Conservation (phyloP, 2,113 vertebrate genomes). For the Jaculus jaculus region DNA sequence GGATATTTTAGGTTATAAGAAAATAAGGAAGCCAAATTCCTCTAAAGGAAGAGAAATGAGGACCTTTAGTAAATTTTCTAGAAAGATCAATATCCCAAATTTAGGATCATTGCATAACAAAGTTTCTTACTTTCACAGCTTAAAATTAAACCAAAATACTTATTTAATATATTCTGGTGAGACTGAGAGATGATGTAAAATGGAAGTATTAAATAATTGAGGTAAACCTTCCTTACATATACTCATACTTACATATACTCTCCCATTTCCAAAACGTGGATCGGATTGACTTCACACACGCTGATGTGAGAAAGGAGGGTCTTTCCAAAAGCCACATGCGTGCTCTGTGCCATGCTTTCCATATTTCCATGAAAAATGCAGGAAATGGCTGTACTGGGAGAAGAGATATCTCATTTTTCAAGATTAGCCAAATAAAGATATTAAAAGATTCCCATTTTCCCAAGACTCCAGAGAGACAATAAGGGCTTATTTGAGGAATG, state of each 20-base stretch:
- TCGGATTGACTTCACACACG: fast-evolving
- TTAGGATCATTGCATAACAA: background rate
- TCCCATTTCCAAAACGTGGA: background rate
- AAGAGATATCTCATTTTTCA: background rate
- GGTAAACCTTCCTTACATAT: too few relatives aligned
- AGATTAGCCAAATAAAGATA: background rate
- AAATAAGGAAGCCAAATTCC: background rate
- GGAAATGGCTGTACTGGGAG: background rate
- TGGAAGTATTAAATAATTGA: background rate
- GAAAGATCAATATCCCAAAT: background rate
- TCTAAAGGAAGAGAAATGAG: background rate
- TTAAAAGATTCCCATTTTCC: fast-evolving
- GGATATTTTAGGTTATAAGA: background rate
- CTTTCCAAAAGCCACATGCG: fast-evolving
- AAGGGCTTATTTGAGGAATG: background rate
- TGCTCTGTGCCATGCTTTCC: background rate
- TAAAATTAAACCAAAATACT: background rate
- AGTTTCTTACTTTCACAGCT: background rate
- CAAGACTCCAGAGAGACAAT: background rate
- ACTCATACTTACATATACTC: background rate
- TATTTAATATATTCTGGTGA: background rate
- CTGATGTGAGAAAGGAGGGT: background rate
- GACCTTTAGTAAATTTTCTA: background rate
- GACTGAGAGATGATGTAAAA: background rate
- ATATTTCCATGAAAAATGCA: background rate